These are phyloP conservation scores for Eptesicus fuscus DNA, from an alignment of 2,113 vertebrate species.

Conservation along the genomic window DNA sequence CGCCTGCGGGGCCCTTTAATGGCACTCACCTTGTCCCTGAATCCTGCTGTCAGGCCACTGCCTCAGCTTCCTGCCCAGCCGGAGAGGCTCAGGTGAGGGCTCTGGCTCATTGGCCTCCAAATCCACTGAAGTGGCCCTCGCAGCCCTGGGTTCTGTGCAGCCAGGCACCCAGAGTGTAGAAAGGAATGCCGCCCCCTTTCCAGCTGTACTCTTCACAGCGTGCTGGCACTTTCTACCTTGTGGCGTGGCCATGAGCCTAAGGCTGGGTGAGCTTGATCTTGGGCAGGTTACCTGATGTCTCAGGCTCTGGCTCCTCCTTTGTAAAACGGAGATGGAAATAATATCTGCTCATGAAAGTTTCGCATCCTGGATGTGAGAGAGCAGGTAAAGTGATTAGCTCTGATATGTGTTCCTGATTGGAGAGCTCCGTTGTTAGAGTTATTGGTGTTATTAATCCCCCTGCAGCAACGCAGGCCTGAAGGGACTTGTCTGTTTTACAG, in stretches of 20 bases:
- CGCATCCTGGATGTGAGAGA: neutral
- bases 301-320: neutral
- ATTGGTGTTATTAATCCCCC: neutral
- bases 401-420: neutral
- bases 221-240: neutral
- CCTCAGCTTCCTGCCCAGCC: neutral
- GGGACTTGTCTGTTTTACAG: neutral
- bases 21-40: neutral
- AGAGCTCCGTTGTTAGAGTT: neutral
- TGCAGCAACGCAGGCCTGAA: neutral
- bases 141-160: neutral
- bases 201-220: too few relatives aligned
- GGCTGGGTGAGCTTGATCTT: too few relatives aligned
- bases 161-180: neutral
- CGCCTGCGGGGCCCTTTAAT: too few relatives aligned
- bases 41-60: neutral
- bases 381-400: neutral
- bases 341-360: neutral
- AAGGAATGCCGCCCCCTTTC: neutral
- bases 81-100: neutral
- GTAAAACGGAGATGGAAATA: neutral
- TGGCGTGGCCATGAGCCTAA: neutral
- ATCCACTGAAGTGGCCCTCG: too few relatives aligned
- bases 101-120: neutral
- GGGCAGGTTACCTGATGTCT: neutral